Evolutionary conservation across 2,888 invertebrate genomes (phyloP).

Genomic region (Drosophila greeni): DNA sequence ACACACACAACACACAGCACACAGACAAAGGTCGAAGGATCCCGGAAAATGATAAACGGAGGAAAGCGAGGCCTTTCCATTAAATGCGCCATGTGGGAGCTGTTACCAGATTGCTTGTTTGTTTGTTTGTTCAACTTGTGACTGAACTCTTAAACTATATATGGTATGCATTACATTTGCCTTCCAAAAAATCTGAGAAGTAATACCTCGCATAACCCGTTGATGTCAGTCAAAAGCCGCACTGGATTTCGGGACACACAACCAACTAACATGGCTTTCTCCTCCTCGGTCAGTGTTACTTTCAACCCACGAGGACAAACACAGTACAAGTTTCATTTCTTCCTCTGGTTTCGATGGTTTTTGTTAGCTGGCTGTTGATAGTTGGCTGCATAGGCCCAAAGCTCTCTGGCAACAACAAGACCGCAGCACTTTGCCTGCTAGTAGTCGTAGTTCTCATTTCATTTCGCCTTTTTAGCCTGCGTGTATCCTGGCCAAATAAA

Average conservation of each 20-base stretch:
- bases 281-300: slow-evolving; percentile 45
- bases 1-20: no score
- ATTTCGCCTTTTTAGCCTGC: slow-evolving; percentile 39
- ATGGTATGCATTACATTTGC: no score
- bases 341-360: slow-evolving; percentile 2
- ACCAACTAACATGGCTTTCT: slow-evolving; percentile 14
- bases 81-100: slow-evolving; percentile 22
- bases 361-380: slow-evolving; percentile 14
- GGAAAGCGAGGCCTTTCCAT: slow-evolving; percentile 10
- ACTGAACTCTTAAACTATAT: slow-evolving; percentile 4
- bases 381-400: slow-evolving; percentile 4
- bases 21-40: no score
- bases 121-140: slow-evolving; percentile 25
- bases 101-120: slow-evolving; percentile 25
- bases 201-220: not conserved
- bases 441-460: slow-evolving; percentile 39
- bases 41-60: slow-evolving; percentile 1
- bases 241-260: not conserved
- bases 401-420: slow-evolving; percentile 16
- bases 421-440: slow-evolving; percentile 21
- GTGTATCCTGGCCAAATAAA: slow-evolving; percentile 46
- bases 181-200: not conserved
- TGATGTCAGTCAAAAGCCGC: not conserved
- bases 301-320: slow-evolving; percentile 38
- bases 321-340: slow-evolving; percentile 27